A percentile compares a stretch with the other conserved stretches of the same genome.
These are phyloP conservation scores for Byasa hedistus DNA, from an alignment of 2,888 invertebrate species.

Conservation along the genomic window DNA sequence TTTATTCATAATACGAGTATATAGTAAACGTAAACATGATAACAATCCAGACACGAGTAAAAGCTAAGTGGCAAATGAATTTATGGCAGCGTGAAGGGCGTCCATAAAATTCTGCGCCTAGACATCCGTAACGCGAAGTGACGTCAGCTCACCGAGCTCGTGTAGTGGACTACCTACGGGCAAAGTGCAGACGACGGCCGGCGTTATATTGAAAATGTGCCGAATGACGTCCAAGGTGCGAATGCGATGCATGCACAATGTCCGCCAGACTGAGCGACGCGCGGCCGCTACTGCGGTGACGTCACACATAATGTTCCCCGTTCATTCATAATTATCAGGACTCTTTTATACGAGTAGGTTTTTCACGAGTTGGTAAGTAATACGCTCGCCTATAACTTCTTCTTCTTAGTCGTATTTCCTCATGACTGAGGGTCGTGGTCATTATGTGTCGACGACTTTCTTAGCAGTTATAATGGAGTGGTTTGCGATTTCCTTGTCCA, in stretches of 20 bases:
- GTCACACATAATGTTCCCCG: conserved; percentile 44
- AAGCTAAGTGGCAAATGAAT: conserved; percentile 8
- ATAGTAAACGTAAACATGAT: background rate
- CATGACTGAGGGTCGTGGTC: no score
- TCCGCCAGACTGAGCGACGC: conserved; percentile 29
- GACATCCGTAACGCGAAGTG: conserved; percentile 32
- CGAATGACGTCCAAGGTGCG: conserved; percentile 32
- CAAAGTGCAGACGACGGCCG: conserved; percentile 21
- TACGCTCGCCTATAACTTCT: no score
- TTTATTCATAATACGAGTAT: background rate
- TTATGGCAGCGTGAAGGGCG: conserved; percentile 46
- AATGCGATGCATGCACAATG: conserved; percentile 29
- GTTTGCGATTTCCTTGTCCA: no score
- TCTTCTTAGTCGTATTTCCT: no score
- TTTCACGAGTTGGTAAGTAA: no score
- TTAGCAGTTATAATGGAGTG: no score
- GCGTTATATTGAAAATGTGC: conserved; percentile 26
- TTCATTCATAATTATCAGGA: conserved; percentile 16
- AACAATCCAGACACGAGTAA: conserved; percentile 12
- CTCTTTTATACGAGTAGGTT: background rate
- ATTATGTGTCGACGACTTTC: no score
- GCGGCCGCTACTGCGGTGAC: conserved; percentile 53
- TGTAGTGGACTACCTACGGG: conserved; percentile 7
- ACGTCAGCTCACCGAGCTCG: conserved; percentile 7
- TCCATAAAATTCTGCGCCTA: conserved; percentile 35